Conservation (phyloP, 2,797 vertebrate species). For the Rachycentron canadum region DNA sequence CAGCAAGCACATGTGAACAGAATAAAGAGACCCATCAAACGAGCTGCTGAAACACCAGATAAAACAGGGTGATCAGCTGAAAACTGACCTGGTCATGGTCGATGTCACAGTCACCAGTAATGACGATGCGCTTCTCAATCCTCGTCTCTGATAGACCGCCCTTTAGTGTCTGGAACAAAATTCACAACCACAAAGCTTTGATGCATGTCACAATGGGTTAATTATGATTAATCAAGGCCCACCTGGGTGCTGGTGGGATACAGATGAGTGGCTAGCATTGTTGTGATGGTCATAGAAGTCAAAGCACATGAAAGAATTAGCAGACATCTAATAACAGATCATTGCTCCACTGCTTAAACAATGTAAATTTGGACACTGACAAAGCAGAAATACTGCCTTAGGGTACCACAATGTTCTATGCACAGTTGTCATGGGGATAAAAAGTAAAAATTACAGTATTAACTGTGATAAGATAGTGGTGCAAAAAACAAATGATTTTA, state of each 20-base stretch:
- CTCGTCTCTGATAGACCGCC: conserved; percentile 98
- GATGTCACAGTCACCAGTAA: conserved; percentile 97
- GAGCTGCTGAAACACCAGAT: not conserved
- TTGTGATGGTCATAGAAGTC: not conserved
- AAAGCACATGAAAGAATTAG: not conserved
- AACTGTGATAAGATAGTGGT: not conserved
- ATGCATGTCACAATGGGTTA: not conserved
- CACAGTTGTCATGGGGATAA: not conserved
- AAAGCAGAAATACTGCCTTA: not conserved
- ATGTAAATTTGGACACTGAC: not conserved
- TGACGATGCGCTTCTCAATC: conserved; percentile 99
- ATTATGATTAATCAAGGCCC: not conserved
- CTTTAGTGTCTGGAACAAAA: conserved; percentile 90
- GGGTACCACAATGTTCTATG: not conserved
- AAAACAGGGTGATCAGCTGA: not conserved
- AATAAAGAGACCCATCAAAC: not conserved
- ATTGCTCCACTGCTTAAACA: not conserved
- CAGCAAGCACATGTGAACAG: not conserved
- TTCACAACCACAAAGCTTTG: not conserved
- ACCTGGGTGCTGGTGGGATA: not conserved
- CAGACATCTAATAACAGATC: not conserved
- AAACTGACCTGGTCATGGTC: conserved; percentile 96
- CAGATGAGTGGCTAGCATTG: not conserved
- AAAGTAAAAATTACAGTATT: not conserved
- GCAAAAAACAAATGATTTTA: not conserved